Conservation (phyloP, 2,797 vertebrate species). For the Rhinoraja longicauda region DNA sequence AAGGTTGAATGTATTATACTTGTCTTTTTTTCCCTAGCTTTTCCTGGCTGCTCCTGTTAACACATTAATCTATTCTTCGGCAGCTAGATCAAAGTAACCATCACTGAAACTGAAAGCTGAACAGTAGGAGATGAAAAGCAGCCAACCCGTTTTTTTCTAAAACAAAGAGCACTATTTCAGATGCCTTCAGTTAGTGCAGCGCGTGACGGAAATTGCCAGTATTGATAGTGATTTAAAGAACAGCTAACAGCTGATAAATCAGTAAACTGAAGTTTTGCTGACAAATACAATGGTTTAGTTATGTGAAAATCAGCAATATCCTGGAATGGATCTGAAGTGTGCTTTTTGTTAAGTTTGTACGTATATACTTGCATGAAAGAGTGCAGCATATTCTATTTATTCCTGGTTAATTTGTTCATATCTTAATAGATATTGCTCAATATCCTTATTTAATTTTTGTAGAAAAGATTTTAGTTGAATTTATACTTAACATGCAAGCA, state of each 20-base stretch:
- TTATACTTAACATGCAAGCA: neutral
- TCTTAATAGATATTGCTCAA: neutral
- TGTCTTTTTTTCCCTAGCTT: neutral
- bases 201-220: neutral
- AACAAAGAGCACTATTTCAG: neutral
- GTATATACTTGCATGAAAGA: neutral
- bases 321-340: neutral
- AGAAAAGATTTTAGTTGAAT: neutral
- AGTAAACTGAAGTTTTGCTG: neutral
- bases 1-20: slow-evolving; percentile 28
- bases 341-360: neutral
- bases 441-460: neutral
- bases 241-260: neutral
- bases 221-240: neutral
- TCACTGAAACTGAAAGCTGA: slow-evolving; percentile 3
- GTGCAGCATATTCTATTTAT: neutral
- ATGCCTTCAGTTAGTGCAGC: neutral
- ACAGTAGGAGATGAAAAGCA: slow-evolving; percentile 4
- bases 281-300: neutral
- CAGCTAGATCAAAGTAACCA: slow-evolving; percentile 25
- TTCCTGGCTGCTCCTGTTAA: neutral
- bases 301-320: neutral
- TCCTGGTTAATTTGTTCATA: neutral
- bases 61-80: slow-evolving; percentile 13
- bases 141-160: neutral